These are phyloP conservation scores for Drosophila littoralis DNA, from an alignment of 1,140 invertebrate species.

Conservation along the genomic window DNA sequence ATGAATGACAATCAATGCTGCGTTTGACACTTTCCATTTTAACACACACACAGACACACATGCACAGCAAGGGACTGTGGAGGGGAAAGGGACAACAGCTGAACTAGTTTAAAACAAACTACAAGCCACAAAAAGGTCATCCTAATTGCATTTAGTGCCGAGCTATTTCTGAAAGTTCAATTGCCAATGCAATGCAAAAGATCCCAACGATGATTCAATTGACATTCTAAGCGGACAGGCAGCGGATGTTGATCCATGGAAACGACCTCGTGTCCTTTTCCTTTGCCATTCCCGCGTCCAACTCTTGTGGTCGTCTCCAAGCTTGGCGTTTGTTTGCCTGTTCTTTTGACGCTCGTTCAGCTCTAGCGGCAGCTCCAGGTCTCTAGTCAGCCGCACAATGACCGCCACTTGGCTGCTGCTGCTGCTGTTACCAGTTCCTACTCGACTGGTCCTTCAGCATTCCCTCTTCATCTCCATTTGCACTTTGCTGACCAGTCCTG, in stretches of 20 bases:
- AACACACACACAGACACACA: constrained; percentile 4
- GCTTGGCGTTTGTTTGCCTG: constrained; percentile 55
- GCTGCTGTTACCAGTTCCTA: constrained; percentile 53
- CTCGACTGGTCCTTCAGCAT: constrained; percentile 26
- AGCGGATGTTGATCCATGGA: constrained; percentile 35
- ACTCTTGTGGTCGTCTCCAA: not conserved
- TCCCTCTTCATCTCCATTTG: not conserved
- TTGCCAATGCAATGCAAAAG: constrained; percentile 52
- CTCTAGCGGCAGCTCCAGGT: constrained; percentile 16
- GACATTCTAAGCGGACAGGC: constrained; percentile 53
- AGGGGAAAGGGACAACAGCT: not conserved
- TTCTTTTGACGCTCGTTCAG: constrained; percentile 43
- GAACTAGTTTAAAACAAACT: constrained; percentile 53
- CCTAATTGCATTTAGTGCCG: constrained; percentile 53
- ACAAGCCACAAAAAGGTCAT: constrained; percentile 47
- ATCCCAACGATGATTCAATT: constrained; percentile 71
- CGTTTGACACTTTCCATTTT: constrained; percentile 63
- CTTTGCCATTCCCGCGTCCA: not conserved
- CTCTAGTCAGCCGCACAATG: constrained; percentile 67
- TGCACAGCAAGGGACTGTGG: not conserved
- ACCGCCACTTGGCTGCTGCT: constrained; percentile 64
- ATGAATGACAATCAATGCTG: constrained; percentile 77
- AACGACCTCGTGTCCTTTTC: constrained; percentile 7
- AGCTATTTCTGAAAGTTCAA: constrained; percentile 57
- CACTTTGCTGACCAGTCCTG: not conserved